These are phyloP conservation scores for Novumbra hubbsi DNA, from an alignment of 2,797 vertebrate genomes.

Conservation along the genomic window DNA sequence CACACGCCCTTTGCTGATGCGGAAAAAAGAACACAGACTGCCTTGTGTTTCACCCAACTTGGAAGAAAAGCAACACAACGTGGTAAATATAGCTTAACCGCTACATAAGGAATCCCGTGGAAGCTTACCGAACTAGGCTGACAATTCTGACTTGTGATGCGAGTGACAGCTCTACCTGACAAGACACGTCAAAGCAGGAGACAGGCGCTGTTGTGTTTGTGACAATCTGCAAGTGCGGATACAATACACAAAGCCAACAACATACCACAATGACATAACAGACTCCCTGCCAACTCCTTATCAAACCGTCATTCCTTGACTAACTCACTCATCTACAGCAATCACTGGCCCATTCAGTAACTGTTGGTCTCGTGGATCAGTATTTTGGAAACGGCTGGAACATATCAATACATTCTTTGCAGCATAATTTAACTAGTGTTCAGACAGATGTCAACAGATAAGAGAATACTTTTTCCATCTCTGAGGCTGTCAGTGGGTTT, in stretches of 20 bases:
- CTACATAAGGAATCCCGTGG: constrained; percentile 46
- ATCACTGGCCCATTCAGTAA: constrained; percentile 32
- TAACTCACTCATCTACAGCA: constrained; percentile 20
- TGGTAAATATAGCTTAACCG: constrained; percentile 30
- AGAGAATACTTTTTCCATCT: too few species aligned
- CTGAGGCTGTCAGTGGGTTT: neutral
- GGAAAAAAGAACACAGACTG: neutral
- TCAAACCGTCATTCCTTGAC: constrained; percentile 41
- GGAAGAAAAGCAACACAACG: neutral
- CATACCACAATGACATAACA: constrained; percentile 58
- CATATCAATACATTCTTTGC: constrained; percentile 3
- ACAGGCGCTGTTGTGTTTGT: constrained; percentile 65
- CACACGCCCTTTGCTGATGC: neutral
- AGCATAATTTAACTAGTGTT: constrained; percentile 21
- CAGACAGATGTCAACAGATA: constrained; percentile 9
- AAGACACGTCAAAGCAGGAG: constrained; percentile 54
- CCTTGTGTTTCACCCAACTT: neutral
- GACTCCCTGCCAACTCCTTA: constrained; percentile 45
- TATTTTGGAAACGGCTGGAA: constrained; percentile 15
- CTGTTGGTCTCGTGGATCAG: constrained; percentile 35
- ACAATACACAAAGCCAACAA: constrained; percentile 60
- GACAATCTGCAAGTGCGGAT: constrained; percentile 59
- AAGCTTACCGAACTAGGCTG: constrained; percentile 37
- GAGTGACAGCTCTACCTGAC: constrained; percentile 44
- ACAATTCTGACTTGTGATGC: constrained; percentile 24